Evolutionary conservation across 2,113 vertebrate genomes (phyloP).

Genomic region (Pollachius pollachius): DNA sequence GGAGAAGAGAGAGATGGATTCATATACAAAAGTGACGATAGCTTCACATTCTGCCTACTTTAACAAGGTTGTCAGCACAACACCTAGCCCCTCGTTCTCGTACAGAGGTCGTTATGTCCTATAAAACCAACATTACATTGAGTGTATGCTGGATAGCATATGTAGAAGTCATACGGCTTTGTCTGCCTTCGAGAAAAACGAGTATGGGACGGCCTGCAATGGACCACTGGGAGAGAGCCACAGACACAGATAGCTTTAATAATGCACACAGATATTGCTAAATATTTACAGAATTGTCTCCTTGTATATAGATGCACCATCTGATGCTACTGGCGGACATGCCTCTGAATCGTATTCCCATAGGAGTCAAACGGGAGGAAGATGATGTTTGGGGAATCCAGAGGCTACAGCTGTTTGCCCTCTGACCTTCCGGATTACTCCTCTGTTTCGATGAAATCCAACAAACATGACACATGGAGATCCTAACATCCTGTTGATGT

Average conservation of each 20-base stretch:
- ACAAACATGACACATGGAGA: conserved; percentile 18
- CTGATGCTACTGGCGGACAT: not conserved
- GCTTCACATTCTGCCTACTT: conserved; percentile 38
- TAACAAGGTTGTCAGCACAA: conserved; percentile 30
- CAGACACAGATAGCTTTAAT: conserved; percentile 41
- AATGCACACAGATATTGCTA: conserved; percentile 58
- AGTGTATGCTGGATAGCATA: conserved; percentile 29
- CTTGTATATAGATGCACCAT: conserved; percentile 46
- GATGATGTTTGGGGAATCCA: conserved; percentile 23
- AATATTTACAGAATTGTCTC: conserved; percentile 61
- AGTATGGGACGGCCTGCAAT: not conserved
- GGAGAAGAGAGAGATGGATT: conserved; percentile 34
- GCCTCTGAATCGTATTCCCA: conserved; percentile 46
- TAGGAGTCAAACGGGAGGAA: conserved; percentile 41
- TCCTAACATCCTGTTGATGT: conserved; percentile 54
- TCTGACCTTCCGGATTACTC: conserved; percentile 28
- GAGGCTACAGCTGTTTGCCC: conserved; percentile 41
- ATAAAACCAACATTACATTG: conserved; percentile 48
- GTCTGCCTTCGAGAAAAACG: conserved; percentile 4
- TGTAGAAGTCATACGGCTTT: conserved; percentile 7
- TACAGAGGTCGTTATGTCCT: conserved; percentile 36
- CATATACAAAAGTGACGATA: conserved; percentile 32
- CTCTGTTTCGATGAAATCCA: conserved; percentile 20
- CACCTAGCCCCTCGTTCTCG: conserved; percentile 24
- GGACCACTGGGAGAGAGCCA: conserved; percentile 2